Base-by-base conservation (phyloP, 2,888 invertebrate species). In the Folsomia manolachei region DNA sequence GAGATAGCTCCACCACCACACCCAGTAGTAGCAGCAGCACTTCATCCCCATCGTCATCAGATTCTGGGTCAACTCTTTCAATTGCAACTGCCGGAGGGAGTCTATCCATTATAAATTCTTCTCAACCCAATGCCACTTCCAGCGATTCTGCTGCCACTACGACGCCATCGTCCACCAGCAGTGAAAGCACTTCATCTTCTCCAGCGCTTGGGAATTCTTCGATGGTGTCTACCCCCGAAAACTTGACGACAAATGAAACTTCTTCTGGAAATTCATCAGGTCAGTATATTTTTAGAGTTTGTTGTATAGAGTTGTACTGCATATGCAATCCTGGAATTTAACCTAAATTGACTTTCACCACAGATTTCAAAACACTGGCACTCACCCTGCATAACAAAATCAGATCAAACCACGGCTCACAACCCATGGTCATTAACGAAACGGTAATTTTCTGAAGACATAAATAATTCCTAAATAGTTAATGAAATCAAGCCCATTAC, bases 301-400 rank as follows among this genome's bases (percentile, higher is more conserved):
- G 7, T 63, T 63, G 19, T 21, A 27, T 7, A 60, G 21, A 60
- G n/a, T n/a, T n/a, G n/a, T n/a, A n/a, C n/a, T n/a, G n/a, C n/a
- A n/a, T n/a, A n/a, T n/a, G n/a, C n/a, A n/a, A n/a, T n/a, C n/a
- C n/a, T n/a, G n/a, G n/a, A n/a, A n/a, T n/a, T n/a, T n/a, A n/a
- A n/a, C n/a, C n/a, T n/a, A n/a, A n/a, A n/a, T n/a, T n/a, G n/a
- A n/a, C n/a, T n/a, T n/a, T n/a, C 51, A 39, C 14, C 7, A 39
- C 53, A 77, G 75, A 68, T 18, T 75, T 70, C 23, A 75, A 75
- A 75, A 25, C 65, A 9, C 66, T 71, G 53, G 66, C 63, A 14
- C 63, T 77, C 63, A 71, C 69, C 2, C 51, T 74, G 26, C 77
- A 77, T 53, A 77, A 77, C 27, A 60, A 70, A 21, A 26, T 77